Evolutionary conservation across 2,113 vertebrate genomes (phyloP).

Genomic region (Thamnophis sirtalis): DNA sequence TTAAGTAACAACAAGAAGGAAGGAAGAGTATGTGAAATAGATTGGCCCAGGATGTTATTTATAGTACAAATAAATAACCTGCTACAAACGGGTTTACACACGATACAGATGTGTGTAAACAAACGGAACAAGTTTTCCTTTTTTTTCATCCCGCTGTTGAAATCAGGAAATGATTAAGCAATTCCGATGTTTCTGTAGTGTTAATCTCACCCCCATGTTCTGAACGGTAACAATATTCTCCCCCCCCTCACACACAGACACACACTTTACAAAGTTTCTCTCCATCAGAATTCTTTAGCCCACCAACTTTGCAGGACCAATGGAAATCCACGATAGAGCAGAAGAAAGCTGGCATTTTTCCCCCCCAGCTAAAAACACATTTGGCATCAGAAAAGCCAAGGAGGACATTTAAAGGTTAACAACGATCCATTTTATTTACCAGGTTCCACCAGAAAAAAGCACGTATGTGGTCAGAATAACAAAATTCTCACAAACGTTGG

Average conservation of each 20-base stretch:
- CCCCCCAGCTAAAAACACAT: not conserved
- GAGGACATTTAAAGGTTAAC: not conserved
- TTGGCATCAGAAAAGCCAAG: not conserved
- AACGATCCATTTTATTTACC: not conserved
- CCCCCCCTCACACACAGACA: too few species aligned
- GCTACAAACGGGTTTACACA: conserved; percentile 37
- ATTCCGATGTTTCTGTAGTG: conserved; percentile 49
- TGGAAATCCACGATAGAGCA: not conserved
- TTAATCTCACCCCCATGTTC: conserved; percentile 38
- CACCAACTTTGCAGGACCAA: not conserved
- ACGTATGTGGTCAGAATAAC: not conserved
- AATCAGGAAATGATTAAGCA: conserved; percentile 50
- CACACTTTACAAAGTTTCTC: not conserved
- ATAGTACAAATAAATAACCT: conserved; percentile 24
- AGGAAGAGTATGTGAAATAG: conserved; percentile 44
- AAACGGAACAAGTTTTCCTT: not conserved
- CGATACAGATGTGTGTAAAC: not conserved
- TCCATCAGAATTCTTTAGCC: not conserved
- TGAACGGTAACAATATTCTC: conserved; percentile 26
- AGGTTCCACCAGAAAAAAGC: not conserved
- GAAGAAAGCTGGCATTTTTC: not conserved
- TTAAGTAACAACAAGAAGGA: conserved; percentile 36
- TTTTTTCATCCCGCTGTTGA: conserved; percentile 26
- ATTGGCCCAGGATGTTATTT: conserved; percentile 52
- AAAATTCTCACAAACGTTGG: not conserved